Conservation (phyloP, 2,113 vertebrate species). For the Rhea americana region DNA sequence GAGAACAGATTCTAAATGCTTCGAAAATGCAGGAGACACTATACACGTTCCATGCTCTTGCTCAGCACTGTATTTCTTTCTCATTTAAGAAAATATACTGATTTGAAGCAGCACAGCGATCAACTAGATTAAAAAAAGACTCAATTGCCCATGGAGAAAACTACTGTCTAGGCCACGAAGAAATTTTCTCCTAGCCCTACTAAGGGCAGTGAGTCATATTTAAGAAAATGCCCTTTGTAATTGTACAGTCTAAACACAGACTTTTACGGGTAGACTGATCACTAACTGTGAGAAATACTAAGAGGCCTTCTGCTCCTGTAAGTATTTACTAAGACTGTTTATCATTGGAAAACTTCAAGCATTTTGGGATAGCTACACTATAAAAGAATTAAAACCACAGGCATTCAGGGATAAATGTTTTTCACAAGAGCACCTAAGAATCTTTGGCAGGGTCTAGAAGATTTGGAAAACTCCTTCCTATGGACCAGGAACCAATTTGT, state of each 20-base stretch:
- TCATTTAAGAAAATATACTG: no score
- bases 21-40: no score
- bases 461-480: background rate
- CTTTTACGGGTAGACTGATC: background rate
- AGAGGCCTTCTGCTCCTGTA: background rate
- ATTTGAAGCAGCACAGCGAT: background rate
- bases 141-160: background rate
- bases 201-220: no score
- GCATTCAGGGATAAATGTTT: background rate
- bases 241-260: background rate
- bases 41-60: no score
- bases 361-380: background rate
- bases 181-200: fast-evolving
- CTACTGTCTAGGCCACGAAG: no score
- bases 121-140: background rate
- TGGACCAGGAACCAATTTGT: background rate
- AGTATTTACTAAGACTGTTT: background rate
- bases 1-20: no score
- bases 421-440: fast-evolving
- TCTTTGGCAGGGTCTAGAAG: background rate
- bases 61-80: no score
- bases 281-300: background rate
- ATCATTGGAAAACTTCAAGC: background rate
- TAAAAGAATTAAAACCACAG: background rate
- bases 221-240: fast-evolving